phyloP scores from a whole-genome alignment of 2,113 vertebrate genomes.

The Ceratotherium simum region DNA sequence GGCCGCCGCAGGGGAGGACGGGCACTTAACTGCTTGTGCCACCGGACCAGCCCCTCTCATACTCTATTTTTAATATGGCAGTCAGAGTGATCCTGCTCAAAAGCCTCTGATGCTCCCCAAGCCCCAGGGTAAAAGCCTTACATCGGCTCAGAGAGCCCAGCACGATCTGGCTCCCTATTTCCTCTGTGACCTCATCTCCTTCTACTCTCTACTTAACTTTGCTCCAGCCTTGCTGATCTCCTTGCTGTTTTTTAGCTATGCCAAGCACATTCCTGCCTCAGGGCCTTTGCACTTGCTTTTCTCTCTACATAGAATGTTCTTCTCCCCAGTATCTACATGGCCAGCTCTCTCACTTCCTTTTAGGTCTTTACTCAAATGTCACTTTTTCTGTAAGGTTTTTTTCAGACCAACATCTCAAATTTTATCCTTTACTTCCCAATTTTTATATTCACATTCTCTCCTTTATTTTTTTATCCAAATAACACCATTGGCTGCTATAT shows the following conservation, averaged over 20 bases:
- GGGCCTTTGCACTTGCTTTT: not conserved
- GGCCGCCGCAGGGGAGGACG: too few species aligned
- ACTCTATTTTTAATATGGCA: not conserved
- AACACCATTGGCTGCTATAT: not conserved
- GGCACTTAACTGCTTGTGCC: too few species aligned
- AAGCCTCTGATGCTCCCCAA: not conserved
- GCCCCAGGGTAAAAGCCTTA: not conserved
- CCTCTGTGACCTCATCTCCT: not conserved
- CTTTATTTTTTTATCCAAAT: not conserved
- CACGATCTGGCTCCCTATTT: not conserved
- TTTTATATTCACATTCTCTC: not conserved
- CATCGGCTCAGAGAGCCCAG: too few species aligned
- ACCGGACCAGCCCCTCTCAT: too few species aligned
- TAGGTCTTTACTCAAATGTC: not conserved
- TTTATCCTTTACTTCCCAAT: not conserved
- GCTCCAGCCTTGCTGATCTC: not conserved
- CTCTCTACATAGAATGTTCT: not conserved
- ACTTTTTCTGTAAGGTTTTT: not conserved
- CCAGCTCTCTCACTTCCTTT: not conserved
- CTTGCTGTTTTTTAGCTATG: not conserved
- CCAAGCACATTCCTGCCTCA: not conserved
- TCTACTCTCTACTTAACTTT: not conserved
- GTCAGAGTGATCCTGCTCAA: not conserved
- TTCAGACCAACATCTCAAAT: not conserved
- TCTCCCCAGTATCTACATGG: too few species aligned